Conservation (phyloP, 2,888 invertebrate genomes). For the Mongoloraphidia duomilia region DNA sequence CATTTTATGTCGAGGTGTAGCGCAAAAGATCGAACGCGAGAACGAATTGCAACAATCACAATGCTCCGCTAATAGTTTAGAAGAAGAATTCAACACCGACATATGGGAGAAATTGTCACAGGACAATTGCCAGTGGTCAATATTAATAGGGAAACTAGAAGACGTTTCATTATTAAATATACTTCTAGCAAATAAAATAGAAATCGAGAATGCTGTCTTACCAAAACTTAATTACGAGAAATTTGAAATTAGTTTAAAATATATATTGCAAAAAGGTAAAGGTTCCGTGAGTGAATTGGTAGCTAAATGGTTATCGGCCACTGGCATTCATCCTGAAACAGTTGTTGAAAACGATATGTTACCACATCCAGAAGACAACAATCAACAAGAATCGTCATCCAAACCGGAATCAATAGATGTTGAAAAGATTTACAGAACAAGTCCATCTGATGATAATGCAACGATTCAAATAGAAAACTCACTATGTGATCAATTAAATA, state of each 20-base stretch:
- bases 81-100: constrained; percentile 31
- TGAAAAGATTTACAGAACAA: constrained; percentile 2
- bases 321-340: constrained; percentile 52
- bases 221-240: constrained; percentile 40
- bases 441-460: constrained; percentile 1
- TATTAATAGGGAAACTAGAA: constrained; percentile 77
- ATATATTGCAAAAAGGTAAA: constrained; percentile 47
- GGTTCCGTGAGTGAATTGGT: constrained; percentile 83
- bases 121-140: constrained; percentile 76
- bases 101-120: constrained; percentile 72
- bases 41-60: constrained; percentile 22
- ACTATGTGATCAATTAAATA: constrained; percentile 42
- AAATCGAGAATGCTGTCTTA: constrained; percentile 29
- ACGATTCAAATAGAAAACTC: constrained; percentile 8
- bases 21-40: constrained; percentile 34
- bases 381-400: constrained; percentile 3
- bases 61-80: constrained; percentile 18
- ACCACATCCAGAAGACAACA: constrained; percentile 19
- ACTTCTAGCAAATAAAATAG: constrained; percentile 41
- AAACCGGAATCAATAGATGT: constrained; percentile 6
- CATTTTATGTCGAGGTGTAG: constrained; percentile 66
- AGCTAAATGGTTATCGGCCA: constrained; percentile 69
- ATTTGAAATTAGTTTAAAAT: constrained; percentile 49
- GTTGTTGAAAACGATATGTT: constrained; percentile 38
- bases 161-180: constrained; percentile 70